Base-by-base conservation (phyloP, 2,797 vertebrate species). In the Lerista edwardsae region DNA sequence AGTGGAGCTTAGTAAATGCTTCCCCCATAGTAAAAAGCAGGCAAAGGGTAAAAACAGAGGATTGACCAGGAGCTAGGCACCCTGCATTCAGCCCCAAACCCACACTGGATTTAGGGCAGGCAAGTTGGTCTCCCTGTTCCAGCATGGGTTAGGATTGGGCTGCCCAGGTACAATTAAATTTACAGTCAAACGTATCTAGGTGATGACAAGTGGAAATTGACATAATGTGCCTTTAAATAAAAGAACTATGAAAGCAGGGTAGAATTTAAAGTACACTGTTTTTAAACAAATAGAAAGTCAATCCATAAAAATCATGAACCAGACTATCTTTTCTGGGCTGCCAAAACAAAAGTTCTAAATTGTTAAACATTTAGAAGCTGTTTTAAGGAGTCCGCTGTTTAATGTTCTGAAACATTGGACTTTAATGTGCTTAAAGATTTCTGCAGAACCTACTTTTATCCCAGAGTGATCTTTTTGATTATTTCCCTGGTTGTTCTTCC, bases 401-500 rank as follows among this genome's bases (percentile, higher is more conserved):
- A 62, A n/a, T 29, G 23, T 73, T 75, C 21, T 27, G 41, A 75
- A 78, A n/a, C 31, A 41, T 6, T 55, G 2, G 3, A 27, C 51
- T 12, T 79, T 36, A 19, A 41, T 36, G 41, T 10, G 79, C 51
- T 68, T 62, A 65, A 55, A 44, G 34, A 6, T 74, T 59, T 44
- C 9, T 67, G n/a, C 75, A 36, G 31, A 11, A 31, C 34, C 29
- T 88, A 39, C 39, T 79, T 83, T n/a, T 27, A 68, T 86, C 57
- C 36, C 51, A 85, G 47, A 41, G 8, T 3, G 17, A 83, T 36
- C 62, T 17, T 44, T 83, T 61, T 61, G 21, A 23, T 25, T 2
- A 6, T 25, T 25, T 6, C 59, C 59, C 71, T 80, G 15, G 34
- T 81, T 79, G 87, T 88, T 67, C 41, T 78, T 83, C 21, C 47